phyloP scores from a whole-genome alignment of 2,113 vertebrate species.

The Gracilinanus agilis region DNA sequence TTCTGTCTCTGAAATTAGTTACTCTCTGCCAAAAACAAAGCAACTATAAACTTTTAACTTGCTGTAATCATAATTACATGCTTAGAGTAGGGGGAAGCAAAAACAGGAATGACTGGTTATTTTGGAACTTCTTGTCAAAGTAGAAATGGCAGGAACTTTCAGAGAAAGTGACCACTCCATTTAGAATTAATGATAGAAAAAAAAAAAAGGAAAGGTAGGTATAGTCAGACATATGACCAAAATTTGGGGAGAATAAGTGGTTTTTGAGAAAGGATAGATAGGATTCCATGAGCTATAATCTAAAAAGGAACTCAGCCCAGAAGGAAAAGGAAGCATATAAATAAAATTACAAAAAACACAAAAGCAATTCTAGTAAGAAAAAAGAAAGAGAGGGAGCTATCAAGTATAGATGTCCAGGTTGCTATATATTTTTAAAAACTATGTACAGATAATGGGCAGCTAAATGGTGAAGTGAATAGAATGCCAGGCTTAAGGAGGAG shows the following conservation, averaged over 20 bases:
- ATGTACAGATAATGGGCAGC: neutral
- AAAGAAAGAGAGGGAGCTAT: neutral
- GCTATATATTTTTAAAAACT: neutral
- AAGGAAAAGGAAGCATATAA: too few species aligned
- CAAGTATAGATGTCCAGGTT: neutral
- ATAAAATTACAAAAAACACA: neutral
- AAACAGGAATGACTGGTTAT: neutral
- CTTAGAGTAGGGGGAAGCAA: neutral
- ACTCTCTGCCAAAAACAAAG: neutral
- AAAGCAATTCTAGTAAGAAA: neutral
- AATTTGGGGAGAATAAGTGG: neutral
- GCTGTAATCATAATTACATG: neutral
- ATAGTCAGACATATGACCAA: neutral
- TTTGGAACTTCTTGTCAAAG: neutral
- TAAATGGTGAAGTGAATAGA: neutral
- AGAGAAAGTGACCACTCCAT: neutral
- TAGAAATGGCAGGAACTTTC: neutral
- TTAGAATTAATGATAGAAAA: neutral
- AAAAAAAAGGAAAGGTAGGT: neutral
- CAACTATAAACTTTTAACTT: neutral
- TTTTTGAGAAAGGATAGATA: neutral
- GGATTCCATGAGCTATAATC: neutral
- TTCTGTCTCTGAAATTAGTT: neutral
- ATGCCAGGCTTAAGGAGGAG: neutral
- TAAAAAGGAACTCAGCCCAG: neutral